Conservation (phyloP, 2,113 vertebrate species). For the Zeus faber region DNA sequence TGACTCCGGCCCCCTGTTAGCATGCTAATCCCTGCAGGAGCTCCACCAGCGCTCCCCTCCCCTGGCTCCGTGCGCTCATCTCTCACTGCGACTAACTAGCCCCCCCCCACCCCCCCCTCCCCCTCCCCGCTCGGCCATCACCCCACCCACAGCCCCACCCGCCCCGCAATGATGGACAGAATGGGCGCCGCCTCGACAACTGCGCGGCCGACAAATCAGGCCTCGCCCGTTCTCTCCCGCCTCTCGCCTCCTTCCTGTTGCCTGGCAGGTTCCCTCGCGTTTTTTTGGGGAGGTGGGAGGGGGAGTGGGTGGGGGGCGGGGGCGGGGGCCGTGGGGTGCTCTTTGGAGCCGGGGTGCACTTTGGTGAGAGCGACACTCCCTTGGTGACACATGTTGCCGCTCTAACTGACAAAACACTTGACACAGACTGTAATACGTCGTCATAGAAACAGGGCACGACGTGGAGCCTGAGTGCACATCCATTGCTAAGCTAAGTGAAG, state of each 20-base stretch:
- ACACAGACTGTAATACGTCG: constrained; percentile 51
- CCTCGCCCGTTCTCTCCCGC: constrained; percentile 44
- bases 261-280: constrained; percentile 46
- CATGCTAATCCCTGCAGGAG: constrained; percentile 54
- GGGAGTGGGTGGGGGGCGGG: too few relatives aligned
- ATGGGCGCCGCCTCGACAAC: constrained; percentile 54
- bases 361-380: constrained; percentile 26
- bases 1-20: constrained; percentile 51
- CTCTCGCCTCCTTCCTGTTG: constrained; percentile 48
- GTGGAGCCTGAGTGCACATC: constrained; percentile 51
- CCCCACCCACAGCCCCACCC: constrained; percentile 28
- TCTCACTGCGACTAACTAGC: constrained; percentile 57
- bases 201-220: constrained; percentile 63
- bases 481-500: constrained; percentile 53
- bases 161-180: constrained; percentile 66
- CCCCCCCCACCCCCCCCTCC: constrained; percentile 19
- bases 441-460: constrained; percentile 50
- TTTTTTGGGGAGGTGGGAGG: not conserved
- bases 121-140: constrained; percentile 9
- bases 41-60: constrained; percentile 28
- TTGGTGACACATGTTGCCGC: constrained; percentile 54
- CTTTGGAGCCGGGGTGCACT: constrained; percentile 19
- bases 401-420: constrained; percentile 51
- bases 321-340: too few relatives aligned
- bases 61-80: constrained; percentile 36